A percentile compares a stretch with the other conserved stretches of the same genome.
phyloP scores from a whole-genome alignment of 1,140 invertebrate genomes.

The Pogonomyrmex californicus region DNA sequence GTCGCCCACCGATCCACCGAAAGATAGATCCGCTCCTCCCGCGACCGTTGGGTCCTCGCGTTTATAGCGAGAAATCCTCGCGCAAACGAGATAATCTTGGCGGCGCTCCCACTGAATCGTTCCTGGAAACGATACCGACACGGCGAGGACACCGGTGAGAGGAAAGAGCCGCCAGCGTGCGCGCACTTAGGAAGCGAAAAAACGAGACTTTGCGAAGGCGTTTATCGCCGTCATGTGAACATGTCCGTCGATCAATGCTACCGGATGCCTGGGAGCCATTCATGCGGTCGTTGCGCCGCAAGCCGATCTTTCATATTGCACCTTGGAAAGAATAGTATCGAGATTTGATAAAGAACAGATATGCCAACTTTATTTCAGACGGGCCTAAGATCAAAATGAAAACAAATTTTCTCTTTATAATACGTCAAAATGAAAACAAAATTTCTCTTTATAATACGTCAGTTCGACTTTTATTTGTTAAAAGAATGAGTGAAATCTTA shows the following conservation, averaged over 20 bases:
- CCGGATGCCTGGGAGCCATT: constrained; percentile 44
- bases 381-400: not conserved
- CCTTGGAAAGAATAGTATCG: constrained; percentile 14
- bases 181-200: constrained; percentile 31
- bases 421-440: not conserved
- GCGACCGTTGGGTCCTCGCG: constrained; percentile 3
- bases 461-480: not conserved
- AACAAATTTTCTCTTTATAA: not conserved
- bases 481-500: not conserved
- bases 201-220: constrained; percentile 63
- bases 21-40: constrained; percentile 37
- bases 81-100: constrained; percentile 52
- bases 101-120: constrained; percentile 62
- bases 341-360: not conserved
- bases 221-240: constrained; percentile 65
- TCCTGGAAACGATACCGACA: constrained; percentile 50
- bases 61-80: constrained; percentile 28
- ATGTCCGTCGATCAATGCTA: constrained; percentile 51
- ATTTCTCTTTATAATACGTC: not conserved
- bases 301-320: constrained; percentile 19
- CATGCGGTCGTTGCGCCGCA: not conserved
- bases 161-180: constrained; percentile 18
- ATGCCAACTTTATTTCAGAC: not conserved
- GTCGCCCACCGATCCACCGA: constrained; percentile 18
- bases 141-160: constrained; percentile 48